Evolutionary conservation across 1,140 invertebrate genomes (phyloP), one percentile per base, ranked within the genome.

Genomic region (Ceratina australensis): DNA sequence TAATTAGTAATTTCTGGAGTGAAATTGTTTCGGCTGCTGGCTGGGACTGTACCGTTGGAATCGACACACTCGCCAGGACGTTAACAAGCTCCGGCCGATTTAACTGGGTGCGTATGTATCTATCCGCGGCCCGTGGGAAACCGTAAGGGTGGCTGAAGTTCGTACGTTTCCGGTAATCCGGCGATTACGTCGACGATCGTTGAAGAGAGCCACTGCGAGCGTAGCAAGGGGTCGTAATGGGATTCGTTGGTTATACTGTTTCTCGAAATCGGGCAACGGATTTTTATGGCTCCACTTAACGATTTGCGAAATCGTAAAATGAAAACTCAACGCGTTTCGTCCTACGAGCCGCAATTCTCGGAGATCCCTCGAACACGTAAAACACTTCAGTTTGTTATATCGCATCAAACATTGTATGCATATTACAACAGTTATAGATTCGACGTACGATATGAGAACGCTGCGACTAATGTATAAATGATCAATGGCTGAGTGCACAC

Each of bases 101-200:
- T 59, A 49, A 71, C 12, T 22, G 33, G n/a, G 56, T 42, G 47
- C 59, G 71, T 63, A 64, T 42, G 33, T 42, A 42, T 42, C 33
- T 42, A 42, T 42, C 33, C 49, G 71, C 49, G 60, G 52, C 59
- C 71, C 71, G 71, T 72, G 71, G 47, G 71, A 72, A 72, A 72
- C 59, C 59, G 71, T 72, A 49, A 72, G 49, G 47, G n/a, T 26
- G 71, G 24, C n/a, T n/a, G 24, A 72, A 63, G 42, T 63, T 63
- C 59, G 18, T 61, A 63, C 60, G 24, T n/a, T 54, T 52, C n/a
- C 26, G 20, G 60, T 72, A 72, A 72, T 72, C 71, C 47, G 60
- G 8, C 60, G 71, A 72, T 72, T 72, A 72, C 59, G 50, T 26
- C 59, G 22, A 24, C 59, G 26, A 10, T 8, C 47, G 60, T 72